Evolutionary conservation across 2,888 invertebrate genomes (phyloP).

Genomic region (Cosmorhoe ocellata): DNA sequence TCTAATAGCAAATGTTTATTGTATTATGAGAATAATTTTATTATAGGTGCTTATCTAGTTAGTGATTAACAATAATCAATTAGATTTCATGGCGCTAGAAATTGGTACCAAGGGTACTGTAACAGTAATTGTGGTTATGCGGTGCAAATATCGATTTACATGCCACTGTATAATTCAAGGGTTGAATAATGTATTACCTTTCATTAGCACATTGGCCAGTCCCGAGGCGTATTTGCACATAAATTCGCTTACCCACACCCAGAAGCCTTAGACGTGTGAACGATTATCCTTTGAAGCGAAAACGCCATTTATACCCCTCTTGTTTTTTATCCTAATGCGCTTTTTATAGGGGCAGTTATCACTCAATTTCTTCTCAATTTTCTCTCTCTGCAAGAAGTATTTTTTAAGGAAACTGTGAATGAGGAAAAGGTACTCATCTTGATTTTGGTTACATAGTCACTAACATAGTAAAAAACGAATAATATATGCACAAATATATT

Average conservation of each 20-base stretch:
- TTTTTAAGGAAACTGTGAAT: too few species aligned
- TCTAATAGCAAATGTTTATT: too few species aligned
- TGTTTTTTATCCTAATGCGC: slow-evolving; percentile 47
- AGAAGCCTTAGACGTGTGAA: slow-evolving; percentile 68
- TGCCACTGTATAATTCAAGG: slow-evolving; percentile 80
- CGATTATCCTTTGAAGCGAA: slow-evolving; percentile 68
- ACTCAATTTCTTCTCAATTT: too few species aligned
- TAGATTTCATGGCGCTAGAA: background rate
- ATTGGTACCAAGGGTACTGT: slow-evolving; percentile 27
- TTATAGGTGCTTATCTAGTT: background rate
- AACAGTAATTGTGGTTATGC: slow-evolving; percentile 71
- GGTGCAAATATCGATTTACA: slow-evolving; percentile 82
- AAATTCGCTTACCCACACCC: slow-evolving; percentile 77
- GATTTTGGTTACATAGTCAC: too few species aligned
- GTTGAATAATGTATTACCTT: slow-evolving; percentile 82
- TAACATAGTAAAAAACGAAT: too few species aligned
- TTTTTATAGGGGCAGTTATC: slow-evolving; percentile 33
- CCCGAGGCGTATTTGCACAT: slow-evolving; percentile 79
- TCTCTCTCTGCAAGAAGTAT: background rate
- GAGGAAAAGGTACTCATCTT: too few species aligned
- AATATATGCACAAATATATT: too few species aligned
- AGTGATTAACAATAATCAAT: background rate
- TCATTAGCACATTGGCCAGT: slow-evolving; percentile 81
- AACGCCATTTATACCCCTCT: slow-evolving; percentile 51
- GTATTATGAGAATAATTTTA: too few species aligned